A percentile compares a stretch with the other conserved stretches of the same genome.
Evolutionary conservation across 2,888 invertebrate species (phyloP).

Genomic region (Drosophila nr. perissopoda): DNA sequence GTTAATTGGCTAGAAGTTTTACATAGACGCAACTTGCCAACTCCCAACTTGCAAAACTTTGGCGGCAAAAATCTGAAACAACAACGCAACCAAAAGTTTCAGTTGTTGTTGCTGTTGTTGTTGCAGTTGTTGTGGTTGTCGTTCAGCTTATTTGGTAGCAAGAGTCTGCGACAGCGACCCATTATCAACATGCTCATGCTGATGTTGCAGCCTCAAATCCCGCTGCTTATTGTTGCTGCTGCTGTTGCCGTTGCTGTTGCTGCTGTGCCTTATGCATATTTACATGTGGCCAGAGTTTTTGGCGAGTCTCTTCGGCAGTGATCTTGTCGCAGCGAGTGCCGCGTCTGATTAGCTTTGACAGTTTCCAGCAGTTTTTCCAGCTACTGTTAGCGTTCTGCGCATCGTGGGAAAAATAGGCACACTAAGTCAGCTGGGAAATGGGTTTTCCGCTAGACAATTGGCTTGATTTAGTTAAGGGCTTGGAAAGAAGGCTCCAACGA

Average conservation of each 20-base stretch:
- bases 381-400: constrained; percentile 59
- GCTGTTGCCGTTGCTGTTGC: constrained; percentile 12
- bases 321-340: constrained; percentile 71
- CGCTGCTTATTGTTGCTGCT: constrained; percentile 48
- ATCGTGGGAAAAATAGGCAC: constrained; percentile 61
- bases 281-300: constrained; percentile 52
- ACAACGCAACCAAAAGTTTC: constrained; percentile 39
- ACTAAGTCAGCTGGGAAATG: neutral
- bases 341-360: constrained; percentile 76
- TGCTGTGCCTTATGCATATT: constrained; percentile 67
- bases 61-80: constrained; percentile 67
- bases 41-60: constrained; percentile 49
- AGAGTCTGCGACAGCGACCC: constrained; percentile 36
- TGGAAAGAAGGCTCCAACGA: neutral
- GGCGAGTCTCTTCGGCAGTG: constrained; percentile 61
- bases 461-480: neutral
- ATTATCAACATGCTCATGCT: constrained; percentile 62
- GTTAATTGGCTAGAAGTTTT: constrained; percentile 78
- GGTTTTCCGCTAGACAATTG: neutral
- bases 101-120: constrained; percentile 30
- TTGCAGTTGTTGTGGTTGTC: constrained; percentile 36
- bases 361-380: constrained; percentile 66
- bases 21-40: constrained; percentile 62
- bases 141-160: constrained; percentile 68
- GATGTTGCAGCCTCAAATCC: constrained; percentile 57